Conservation (phyloP, 2,797 vertebrate genomes). For the Rhinophrynus dorsalis region DNA sequence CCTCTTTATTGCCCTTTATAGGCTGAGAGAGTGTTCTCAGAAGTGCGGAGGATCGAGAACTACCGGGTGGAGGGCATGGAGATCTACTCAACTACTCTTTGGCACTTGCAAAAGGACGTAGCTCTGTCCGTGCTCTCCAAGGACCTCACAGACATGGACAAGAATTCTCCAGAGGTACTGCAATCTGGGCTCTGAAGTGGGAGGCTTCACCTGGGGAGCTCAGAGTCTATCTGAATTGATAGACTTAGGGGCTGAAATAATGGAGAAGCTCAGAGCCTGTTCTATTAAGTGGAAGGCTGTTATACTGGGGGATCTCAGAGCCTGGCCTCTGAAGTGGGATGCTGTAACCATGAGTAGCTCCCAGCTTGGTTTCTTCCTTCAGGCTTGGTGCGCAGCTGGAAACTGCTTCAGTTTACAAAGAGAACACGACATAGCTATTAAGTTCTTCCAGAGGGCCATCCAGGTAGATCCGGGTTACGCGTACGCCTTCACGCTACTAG, state of each 20-base stretch:
- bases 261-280: too few species aligned
- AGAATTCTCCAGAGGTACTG: slow-evolving; percentile 94
- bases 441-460: slow-evolving; percentile 97
- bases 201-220: background rate
- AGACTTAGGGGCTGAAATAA: too few species aligned
- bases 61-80: slow-evolving; percentile 96
- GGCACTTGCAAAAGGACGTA: slow-evolving; percentile 97
- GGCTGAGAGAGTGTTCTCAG: slow-evolving; percentile 94
- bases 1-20: slow-evolving; percentile 55
- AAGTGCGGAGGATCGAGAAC: slow-evolving; percentile 92
- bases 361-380: slow-evolving; percentile 1
- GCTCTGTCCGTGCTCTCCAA: slow-evolving; percentile 93
- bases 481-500: slow-evolving; percentile 93
- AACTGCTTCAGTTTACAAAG: slow-evolving; percentile 98
- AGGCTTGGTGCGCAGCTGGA: slow-evolving; percentile 97
- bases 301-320: too few species aligned
- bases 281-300: too few species aligned
- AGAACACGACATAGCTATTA: slow-evolving; percentile 96
- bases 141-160: slow-evolving; percentile 97
- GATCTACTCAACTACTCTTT: slow-evolving; percentile 94
- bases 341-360: too few species aligned
- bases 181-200: background rate
- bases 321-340: too few species aligned
- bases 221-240: background rate
- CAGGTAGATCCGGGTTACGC: slow-evolving; percentile 96